Conservation (phyloP, 2,888 invertebrate genomes). For the Beris chalybata region DNA sequence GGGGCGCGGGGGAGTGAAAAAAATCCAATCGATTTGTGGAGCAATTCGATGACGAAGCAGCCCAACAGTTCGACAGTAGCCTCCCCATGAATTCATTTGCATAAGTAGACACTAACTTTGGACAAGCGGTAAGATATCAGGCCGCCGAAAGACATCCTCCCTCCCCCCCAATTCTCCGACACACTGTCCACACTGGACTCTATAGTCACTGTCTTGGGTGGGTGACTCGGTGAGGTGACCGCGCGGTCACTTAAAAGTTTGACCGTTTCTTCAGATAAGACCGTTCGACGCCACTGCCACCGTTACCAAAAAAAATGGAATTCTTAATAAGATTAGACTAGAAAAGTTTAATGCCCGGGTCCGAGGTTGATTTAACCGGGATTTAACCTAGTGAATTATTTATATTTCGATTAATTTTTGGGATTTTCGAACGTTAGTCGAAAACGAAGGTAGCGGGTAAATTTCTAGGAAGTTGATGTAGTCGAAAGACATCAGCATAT, state of each 20-base stretch:
- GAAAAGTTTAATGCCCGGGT: slow-evolving; percentile 22
- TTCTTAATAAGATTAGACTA: slow-evolving; percentile 18
- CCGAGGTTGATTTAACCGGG: background rate
- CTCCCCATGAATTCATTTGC: slow-evolving; percentile 6
- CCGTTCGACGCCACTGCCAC: background rate
- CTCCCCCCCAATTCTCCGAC: too few relatives aligned
- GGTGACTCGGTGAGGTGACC: background rate
- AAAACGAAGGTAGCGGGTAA: too few relatives aligned
- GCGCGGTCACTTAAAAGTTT: background rate
- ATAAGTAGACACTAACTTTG: slow-evolving; percentile 9
- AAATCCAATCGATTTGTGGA: too few relatives aligned
- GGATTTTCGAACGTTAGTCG: too few relatives aligned
- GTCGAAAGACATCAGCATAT: too few relatives aligned
- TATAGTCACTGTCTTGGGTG: background rate
- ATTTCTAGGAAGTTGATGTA: too few relatives aligned
- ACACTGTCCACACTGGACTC: too few relatives aligned
- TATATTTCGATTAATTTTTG: slow-evolving; percentile 31
- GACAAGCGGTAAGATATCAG: too few relatives aligned
- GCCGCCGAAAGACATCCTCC: too few relatives aligned
- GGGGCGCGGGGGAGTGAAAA: background rate
- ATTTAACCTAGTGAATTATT: slow-evolving; percentile 25
- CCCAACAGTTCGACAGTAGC: slow-evolving; percentile 10
- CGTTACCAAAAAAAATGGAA: slow-evolving; percentile 6
- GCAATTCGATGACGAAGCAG: too few relatives aligned
- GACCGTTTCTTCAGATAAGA: background rate